Percentiles rank a stretch among this genome's conserved stretches.
Evolutionary conservation across 2,113 vertebrate species (phyloP).

Genomic region (Perca schrenkii): DNA sequence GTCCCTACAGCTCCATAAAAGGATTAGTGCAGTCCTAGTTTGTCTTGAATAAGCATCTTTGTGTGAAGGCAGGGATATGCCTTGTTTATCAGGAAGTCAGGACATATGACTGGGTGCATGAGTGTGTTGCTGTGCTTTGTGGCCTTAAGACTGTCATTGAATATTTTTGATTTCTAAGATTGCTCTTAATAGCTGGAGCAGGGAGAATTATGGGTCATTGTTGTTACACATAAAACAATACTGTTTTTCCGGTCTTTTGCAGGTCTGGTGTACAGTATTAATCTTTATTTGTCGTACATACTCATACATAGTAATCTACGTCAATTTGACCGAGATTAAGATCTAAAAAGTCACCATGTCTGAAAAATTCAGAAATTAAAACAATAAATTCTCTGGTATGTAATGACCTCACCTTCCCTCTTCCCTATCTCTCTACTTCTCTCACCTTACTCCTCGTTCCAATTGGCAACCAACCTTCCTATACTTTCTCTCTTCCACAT

Average conservation of each 20-base stretch:
- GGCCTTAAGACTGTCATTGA: conserved; percentile 17
- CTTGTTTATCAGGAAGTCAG: conserved; percentile 34
- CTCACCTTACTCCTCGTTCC: neutral
- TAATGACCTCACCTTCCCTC: conserved; percentile 14
- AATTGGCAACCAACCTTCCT: neutral
- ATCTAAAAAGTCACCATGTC: neutral
- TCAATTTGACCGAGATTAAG: neutral
- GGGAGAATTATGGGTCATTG: neutral
- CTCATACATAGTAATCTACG: neutral
- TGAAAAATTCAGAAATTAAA: conserved; percentile 5
- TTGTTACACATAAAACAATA: conserved; percentile 4
- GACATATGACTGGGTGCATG: conserved; percentile 71
- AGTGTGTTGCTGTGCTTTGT: conserved; percentile 21
- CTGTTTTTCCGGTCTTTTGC: neutral
- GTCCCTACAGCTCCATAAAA: conserved; percentile 30
- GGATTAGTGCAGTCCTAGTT: conserved; percentile 32
- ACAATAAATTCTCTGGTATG: conserved; percentile 8
- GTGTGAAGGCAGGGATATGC: conserved; percentile 45
- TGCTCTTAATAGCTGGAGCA: neutral
- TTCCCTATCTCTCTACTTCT: neutral
- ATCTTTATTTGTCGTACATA: neutral
- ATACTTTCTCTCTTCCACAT: neutral
- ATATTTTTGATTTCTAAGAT: conserved; percentile 8
- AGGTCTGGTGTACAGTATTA: neutral
- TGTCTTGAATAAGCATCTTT: conserved; percentile 70